A percentile compares a stretch with the other conserved stretches of the same genome.
Conservation (phyloP, 2,113 vertebrate genomes). For the Neogobius melanostomus region DNA sequence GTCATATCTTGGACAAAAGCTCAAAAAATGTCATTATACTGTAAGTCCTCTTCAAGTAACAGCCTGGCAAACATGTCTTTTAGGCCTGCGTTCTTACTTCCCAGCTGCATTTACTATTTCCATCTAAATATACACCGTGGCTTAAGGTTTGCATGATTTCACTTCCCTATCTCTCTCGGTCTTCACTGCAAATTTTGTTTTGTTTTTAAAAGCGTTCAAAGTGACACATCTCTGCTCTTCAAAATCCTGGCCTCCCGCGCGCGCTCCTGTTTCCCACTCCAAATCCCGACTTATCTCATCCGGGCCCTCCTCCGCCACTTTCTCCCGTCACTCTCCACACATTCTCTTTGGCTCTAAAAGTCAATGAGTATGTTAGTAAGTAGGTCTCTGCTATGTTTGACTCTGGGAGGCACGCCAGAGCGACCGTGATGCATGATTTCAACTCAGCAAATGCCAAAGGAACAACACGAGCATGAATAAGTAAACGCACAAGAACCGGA, state of each 20-base stretch:
- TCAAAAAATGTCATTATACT: no score
- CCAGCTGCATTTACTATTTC: slow-evolving; percentile 14
- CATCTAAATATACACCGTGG: slow-evolving; percentile 50
- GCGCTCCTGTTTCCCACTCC: slow-evolving; percentile 34
- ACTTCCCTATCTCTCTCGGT: slow-evolving; percentile 10
- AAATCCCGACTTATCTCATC: slow-evolving; percentile 64
- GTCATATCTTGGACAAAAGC: no score
- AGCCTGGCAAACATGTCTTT: neutral
- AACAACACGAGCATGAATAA: neutral
- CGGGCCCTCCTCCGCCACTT: slow-evolving; percentile 49
- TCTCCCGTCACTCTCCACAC: neutral
- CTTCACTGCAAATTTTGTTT: neutral
- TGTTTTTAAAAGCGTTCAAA: slow-evolving; percentile 39
- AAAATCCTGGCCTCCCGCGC: slow-evolving; percentile 41
- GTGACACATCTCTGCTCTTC: slow-evolving; percentile 47
- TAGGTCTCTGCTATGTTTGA: neutral
- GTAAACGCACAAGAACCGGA: neutral
- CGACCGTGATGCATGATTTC: neutral
- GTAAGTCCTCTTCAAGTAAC: neutral
- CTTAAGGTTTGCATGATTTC: slow-evolving; percentile 46
- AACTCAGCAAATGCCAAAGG: neutral
- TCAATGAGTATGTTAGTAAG: neutral
- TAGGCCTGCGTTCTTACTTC: neutral
- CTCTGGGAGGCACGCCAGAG: neutral
- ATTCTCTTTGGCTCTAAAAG: slow-evolving; percentile 17